A percentile compares a stretch with the other conserved stretches of the same genome.
These are phyloP conservation scores for Festucalex cinctus DNA, from an alignment of 2,113 vertebrate species.

Conservation along the genomic window DNA sequence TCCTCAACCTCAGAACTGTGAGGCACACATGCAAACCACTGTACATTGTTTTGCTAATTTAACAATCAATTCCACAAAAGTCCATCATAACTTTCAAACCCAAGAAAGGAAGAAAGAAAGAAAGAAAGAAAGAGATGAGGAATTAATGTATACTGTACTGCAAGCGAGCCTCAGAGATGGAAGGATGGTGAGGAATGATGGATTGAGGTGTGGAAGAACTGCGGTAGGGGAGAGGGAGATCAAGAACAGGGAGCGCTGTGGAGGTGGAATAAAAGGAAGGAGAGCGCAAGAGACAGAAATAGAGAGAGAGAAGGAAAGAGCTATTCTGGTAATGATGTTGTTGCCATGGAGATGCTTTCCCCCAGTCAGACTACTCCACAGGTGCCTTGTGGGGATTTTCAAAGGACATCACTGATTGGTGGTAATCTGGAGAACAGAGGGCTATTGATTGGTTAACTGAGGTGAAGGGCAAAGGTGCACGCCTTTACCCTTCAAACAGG, in stretches of 20 bases:
- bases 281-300: constrained; percentile 4
- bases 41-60: no score
- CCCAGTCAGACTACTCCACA: constrained; percentile 55
- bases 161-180: not conserved
- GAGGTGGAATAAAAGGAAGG: constrained; percentile 13
- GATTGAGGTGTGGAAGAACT: not conserved
- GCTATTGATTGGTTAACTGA: constrained; percentile 23
- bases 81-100: no score
- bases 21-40: no score
- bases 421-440: constrained; percentile 7
- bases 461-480: constrained; percentile 45
- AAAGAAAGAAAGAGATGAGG: no score
- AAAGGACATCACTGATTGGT: constrained; percentile 42
- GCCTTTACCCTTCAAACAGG: not conserved
- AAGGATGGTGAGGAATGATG: not conserved
- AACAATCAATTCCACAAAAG: no score
- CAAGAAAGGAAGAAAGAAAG: no score
- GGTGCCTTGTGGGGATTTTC: constrained; percentile 53
- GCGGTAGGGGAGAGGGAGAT: not conserved
- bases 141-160: not conserved
- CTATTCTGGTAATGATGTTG: constrained; percentile 65
- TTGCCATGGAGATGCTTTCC: constrained; percentile 59
- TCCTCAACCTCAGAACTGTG: no score
- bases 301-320: constrained; percentile 43
- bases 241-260: not conserved